These are phyloP conservation scores for Halocynthia aurantium DNA, from an alignment of 23 tunicate genomes.

Conservation along the genomic window DNA sequence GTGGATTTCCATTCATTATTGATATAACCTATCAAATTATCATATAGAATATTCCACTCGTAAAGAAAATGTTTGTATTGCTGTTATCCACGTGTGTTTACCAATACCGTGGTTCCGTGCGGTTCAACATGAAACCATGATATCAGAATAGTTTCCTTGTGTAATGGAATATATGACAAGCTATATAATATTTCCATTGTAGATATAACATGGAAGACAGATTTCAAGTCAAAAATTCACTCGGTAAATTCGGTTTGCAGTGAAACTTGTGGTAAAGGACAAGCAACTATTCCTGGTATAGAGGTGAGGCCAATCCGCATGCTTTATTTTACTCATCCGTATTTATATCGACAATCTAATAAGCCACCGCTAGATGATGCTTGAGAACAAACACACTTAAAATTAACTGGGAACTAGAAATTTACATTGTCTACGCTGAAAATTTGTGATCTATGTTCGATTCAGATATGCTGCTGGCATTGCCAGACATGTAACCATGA, in stretches of 20 bases:
- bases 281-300: constrained; percentile 25
- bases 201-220: constrained; percentile 29
- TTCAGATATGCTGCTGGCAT: constrained; percentile 58
- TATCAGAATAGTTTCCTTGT: too few species aligned
- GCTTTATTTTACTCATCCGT: too few species aligned
- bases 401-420: not conserved
- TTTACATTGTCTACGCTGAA: not conserved
- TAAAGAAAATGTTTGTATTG: too few species aligned
- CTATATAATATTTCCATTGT: not conserved
- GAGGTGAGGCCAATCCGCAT: constrained; percentile 10
- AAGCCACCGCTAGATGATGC: too few species aligned
- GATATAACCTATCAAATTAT: too few species aligned
- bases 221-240: not conserved
- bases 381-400: too few species aligned
- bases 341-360: too few species aligned
- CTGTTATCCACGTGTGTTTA: too few species aligned
- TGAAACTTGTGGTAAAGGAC: constrained; percentile 33
- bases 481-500: constrained; percentile 34
- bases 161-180: not conserved
- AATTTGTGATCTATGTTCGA: not conserved
- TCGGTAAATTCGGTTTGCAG: constrained; percentile 40
- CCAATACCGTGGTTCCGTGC: too few species aligned
- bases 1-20: too few species aligned
- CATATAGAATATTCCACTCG: too few species aligned
- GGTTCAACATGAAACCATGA: too few species aligned